These are phyloP conservation scores for Okapia johnstoni DNA, from an alignment of 2,113 vertebrate species.

Conservation along the genomic window DNA sequence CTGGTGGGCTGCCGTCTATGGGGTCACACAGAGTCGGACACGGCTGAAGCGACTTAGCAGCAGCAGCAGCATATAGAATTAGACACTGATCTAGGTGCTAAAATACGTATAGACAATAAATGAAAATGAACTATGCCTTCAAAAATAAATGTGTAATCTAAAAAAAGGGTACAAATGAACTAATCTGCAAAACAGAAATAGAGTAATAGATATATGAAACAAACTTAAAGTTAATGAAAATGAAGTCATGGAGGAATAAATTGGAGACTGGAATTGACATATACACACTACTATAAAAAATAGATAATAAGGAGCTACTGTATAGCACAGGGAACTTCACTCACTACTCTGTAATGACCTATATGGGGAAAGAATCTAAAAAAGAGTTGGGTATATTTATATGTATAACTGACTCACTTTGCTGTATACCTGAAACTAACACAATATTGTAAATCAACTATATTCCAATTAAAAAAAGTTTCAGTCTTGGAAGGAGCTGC, in stretches of 20 bases:
- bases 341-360: neutral
- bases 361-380: neutral
- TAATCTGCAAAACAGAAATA: neutral
- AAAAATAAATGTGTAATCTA: neutral
- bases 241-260: neutral
- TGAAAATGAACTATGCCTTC: neutral
- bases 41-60: too few relatives aligned
- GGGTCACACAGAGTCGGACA: too few relatives aligned
- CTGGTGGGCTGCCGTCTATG: too few relatives aligned
- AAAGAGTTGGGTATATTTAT: neutral
- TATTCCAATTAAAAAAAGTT: neutral
- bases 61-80: neutral
- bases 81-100: neutral
- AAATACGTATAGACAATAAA: neutral
- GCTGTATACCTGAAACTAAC: neutral
- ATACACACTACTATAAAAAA: neutral
- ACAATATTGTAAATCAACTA: neutral
- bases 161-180: neutral
- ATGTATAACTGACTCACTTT: neutral
- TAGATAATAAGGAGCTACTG: neutral
- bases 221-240: neutral
- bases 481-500: neutral
- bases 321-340: neutral
- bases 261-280: neutral
- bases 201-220: neutral